Base-by-base conservation (phyloP, 2,797 vertebrate species). In the Somateria mollissima region DNA sequence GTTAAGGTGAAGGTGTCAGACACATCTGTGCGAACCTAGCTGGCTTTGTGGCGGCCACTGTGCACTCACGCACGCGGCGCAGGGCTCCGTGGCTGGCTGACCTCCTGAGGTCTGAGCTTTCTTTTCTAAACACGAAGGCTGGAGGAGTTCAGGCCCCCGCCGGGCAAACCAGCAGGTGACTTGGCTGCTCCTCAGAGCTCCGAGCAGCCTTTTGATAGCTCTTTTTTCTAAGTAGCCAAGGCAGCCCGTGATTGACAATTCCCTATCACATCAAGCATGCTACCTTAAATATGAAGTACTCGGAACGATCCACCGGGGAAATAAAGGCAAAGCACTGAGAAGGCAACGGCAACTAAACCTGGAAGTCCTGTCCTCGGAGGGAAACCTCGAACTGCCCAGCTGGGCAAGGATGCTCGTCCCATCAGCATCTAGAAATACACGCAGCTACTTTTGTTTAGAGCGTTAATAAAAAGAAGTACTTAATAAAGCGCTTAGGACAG, bases 181-280 rank as follows among this genome's bases (percentile, higher is more conserved):
- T 19, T 45, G 53, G 82, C 92, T 94, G 93, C 81, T 95, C 88
- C 92, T 96, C 54, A 70, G 91, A 96, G 94, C 71, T 90, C 90
- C 74, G 58, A 82, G 69, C 37, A 77, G 72, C 77, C 84, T 92
- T 96, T 89, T 94, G 94, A 93, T 94, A 89, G 74, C 94, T 89
- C 60, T 90, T 73, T 96, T 47, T 82, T 25, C 88, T 92, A 76
- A 95, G 92, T 20, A 87, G 81, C 78, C 65, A 64, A 87, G 85
- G 85, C 90, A 82, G 88, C 21, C 88, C 36, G 62, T 82, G 94
- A 96, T 54, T 79, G 92, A 96, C 89, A 90, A 94, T 95, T 22
- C 94, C 67, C 70, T 84, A 77, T 87, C 75, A 66, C 61, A 75
- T 56, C 71, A 90, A 92, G 91, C 83, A 73, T 3, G 25, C 53